phyloP scores from a whole-genome alignment of 2,797 vertebrate species.

The Heterohyrax brucei region DNA sequence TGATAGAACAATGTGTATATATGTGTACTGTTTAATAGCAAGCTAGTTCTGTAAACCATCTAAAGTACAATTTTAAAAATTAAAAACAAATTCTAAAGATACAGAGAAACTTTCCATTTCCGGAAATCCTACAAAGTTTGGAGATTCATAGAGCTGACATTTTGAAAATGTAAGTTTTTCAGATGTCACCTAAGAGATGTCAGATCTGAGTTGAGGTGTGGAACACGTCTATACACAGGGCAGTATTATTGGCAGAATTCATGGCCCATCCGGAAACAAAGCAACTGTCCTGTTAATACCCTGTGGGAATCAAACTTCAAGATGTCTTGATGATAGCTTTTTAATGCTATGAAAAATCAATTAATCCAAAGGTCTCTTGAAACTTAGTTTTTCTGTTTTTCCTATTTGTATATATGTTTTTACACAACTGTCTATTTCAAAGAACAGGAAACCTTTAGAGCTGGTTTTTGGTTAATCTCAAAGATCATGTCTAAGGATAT shows the following conservation, averaged over 20 bases:
- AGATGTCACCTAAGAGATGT: conserved; percentile 37
- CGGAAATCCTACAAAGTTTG: conserved; percentile 19
- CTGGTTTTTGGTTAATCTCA: neutral
- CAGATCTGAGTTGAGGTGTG: neutral
- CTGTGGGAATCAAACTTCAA: conserved; percentile 45
- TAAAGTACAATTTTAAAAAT: too few species aligned
- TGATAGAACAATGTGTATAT: too few species aligned
- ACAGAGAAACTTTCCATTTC: conserved; percentile 9
- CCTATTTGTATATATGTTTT: neutral
- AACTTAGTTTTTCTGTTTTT: conserved; percentile 12
- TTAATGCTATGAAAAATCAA: conserved; percentile 28
- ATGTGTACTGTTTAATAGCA: too few species aligned
- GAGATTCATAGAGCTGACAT: neutral
- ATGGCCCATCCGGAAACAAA: conserved; percentile 51
- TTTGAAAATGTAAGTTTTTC: conserved; percentile 57
- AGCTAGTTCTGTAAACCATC: too few species aligned
- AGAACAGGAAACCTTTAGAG: neutral
- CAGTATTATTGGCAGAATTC: neutral
- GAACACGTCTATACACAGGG: neutral
- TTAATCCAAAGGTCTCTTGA: conserved; percentile 7
- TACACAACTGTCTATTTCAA: neutral
- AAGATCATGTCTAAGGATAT: neutral
- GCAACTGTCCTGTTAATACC: neutral
- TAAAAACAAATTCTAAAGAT: too few species aligned
- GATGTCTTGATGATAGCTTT: neutral